A percentile compares a stretch with the other conserved stretches of the same genome.
phyloP scores from a whole-genome alignment of 2,888 invertebrate genomes.

The Andricus quercusramuli region DNA sequence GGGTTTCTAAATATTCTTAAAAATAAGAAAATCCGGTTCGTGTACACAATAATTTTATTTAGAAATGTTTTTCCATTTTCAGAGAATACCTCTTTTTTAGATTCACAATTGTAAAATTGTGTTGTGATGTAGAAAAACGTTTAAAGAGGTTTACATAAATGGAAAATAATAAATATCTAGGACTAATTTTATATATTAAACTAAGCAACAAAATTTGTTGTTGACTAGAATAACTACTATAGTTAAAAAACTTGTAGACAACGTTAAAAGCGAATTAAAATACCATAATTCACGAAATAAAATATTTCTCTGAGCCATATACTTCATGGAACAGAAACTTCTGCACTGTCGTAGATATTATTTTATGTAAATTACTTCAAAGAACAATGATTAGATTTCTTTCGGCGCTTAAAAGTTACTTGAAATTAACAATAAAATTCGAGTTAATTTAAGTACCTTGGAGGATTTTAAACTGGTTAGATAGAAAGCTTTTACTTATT shows the following conservation, averaged over 20 bases:
- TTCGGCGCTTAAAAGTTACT: not conserved
- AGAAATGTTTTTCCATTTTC: not conserved
- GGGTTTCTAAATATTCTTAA: not conserved
- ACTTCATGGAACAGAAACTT: not conserved
- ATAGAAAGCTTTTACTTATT: not conserved
- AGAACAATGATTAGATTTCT: not conserved
- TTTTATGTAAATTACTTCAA: not conserved
- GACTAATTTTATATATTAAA: slow-evolving; percentile 5
- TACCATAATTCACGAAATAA: not conserved
- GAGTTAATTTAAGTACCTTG: not conserved
- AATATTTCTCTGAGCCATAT: slow-evolving; percentile 18
- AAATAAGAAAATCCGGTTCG: not conserved
- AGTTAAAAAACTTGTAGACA: not conserved
- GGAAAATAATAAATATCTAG: not conserved
- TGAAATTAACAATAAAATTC: not conserved
- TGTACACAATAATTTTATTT: not conserved
- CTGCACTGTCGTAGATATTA: not conserved
- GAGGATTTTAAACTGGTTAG: not conserved
- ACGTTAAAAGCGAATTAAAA: not conserved
- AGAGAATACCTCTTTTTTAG: not conserved
- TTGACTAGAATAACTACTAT: slow-evolving; percentile 61
- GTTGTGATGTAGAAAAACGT: not conserved
- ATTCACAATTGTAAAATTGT: not conserved
- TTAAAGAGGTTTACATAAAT: not conserved
- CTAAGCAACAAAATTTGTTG: slow-evolving; percentile 53